Evolutionary conservation across 2,113 vertebrate genomes (phyloP), one percentile per base, ranked within the genome.

Genomic region (Cyrtonyx montezumae): DNA sequence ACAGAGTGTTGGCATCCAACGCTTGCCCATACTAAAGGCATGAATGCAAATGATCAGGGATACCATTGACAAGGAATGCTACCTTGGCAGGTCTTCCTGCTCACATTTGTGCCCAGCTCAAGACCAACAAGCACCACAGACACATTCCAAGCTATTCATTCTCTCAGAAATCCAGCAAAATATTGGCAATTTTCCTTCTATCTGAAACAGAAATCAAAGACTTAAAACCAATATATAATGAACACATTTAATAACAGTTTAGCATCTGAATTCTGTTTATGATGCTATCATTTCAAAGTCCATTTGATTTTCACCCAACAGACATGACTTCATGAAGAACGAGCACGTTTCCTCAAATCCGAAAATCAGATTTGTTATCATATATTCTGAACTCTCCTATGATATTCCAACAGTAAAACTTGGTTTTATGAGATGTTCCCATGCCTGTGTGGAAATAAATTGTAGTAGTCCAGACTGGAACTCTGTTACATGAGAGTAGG

Each of bases 131-230:
- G 76, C 8, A 79, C 11, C n/a, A 77, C 6, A 11, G 49, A 83
- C 37, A 45, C 32, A 70, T 32, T 62, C 32, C 11, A 83, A 91
- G 45, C 12, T 53, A 66, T 79, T 34, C 58, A 67, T 34, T 84
- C 56, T 46, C 74, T 55, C 16, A 86, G 56, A 70, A 90, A 56
- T 51, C 21, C 19, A 75, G 55, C 36, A 3, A 83, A 56, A 43
- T 59, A 86, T 26, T 86, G 75, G 20, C 21, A 5, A 43, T 68
- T 82, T 65, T 28, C 40, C n/a, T 79, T 79, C 61, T 14, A 70
- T 30, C 14, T 86, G 42, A 45, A 93, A 75, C 2, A 75, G 28
- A 80, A 91, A 90, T 11, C n/a, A 48, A 63, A 84, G 42, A 42
- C 17, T 3, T 86, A 53, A 53, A 53, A 53, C 26, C 51, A 53